Evolutionary conservation across 1,140 invertebrate species (phyloP).

Genomic region (Brachionus paranguensis): DNA sequence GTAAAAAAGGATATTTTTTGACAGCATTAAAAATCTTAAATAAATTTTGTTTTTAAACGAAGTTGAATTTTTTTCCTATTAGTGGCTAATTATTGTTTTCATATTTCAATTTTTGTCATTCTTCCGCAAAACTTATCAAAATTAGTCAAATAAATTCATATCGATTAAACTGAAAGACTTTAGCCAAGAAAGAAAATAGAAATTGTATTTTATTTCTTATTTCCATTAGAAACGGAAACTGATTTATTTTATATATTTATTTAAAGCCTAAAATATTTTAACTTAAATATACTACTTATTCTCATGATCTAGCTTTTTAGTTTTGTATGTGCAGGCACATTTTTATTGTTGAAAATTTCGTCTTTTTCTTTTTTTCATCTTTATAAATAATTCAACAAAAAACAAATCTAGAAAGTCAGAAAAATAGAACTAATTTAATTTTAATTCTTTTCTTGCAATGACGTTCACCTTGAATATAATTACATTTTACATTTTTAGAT

Average conservation of each 20-base stretch:
- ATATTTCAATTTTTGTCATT: neutral
- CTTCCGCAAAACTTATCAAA: neutral
- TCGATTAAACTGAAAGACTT: neutral
- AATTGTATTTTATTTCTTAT: constrained; percentile 14
- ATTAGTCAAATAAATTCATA: constrained; percentile 14
- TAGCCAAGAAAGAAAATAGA: neutral
- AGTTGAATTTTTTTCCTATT: neutral
- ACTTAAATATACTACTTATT: neutral
- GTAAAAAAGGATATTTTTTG: neutral
- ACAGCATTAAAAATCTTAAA: neutral
- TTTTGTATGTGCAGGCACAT: neutral
- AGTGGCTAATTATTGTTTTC: neutral
- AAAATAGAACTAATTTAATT: neutral
- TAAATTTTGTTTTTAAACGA: neutral
- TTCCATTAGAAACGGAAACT: constrained; percentile 27
- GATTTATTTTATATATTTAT: neutral
- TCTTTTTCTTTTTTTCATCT: neutral
- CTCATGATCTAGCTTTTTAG: neutral
- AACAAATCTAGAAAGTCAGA: neutral
- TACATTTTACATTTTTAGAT: neutral
- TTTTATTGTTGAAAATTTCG: neutral
- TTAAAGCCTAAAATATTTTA: neutral
- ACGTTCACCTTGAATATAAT: neutral
- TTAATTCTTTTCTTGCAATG: neutral
- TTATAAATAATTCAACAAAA: neutral